Conservation (phyloP, 2,797 vertebrate species). For the Rhinichthys osculus region DNA sequence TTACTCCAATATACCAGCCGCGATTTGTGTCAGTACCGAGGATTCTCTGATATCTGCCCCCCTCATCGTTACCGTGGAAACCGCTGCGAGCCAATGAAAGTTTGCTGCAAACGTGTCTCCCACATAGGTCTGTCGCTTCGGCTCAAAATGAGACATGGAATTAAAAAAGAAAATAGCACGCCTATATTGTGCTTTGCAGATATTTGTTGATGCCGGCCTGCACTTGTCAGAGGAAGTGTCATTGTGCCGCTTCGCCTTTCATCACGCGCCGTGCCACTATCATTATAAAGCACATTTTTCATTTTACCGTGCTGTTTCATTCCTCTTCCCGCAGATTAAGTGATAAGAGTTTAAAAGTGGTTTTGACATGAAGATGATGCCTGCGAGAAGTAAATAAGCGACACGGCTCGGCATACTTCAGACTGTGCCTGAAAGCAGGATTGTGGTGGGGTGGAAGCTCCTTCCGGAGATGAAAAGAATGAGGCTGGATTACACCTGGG, state of each 20-base stretch:
- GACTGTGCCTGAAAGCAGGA: conserved; percentile 55
- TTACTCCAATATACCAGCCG: conserved; percentile 53
- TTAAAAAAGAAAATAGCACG: conserved; percentile 41
- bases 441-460: conserved; percentile 47
- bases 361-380: conserved; percentile 66
- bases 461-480: conserved; percentile 51
- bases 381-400: conserved; percentile 59
- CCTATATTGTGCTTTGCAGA: conserved; percentile 55
- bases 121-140: conserved; percentile 54
- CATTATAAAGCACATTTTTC: conserved; percentile 64
- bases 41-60: conserved; percentile 67
- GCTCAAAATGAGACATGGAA: conserved; percentile 58
- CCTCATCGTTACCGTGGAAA: conserved; percentile 73
- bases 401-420: conserved; percentile 50
- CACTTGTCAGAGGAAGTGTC: conserved; percentile 57
- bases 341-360: conserved; percentile 67
- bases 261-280: conserved; percentile 51
- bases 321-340: conserved; percentile 62
- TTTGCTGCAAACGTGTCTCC: conserved; percentile 67
- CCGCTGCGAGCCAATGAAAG: conserved; percentile 66
- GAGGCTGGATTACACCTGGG: conserved; percentile 39
- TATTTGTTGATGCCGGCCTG: conserved; percentile 47
- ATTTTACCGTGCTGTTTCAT: conserved; percentile 57
- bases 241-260: conserved; percentile 53
- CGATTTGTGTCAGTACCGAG: conserved; percentile 62